Evolutionary conservation across 2,113 vertebrate species (phyloP), one percentile per base, ranked within the genome.

Genomic region (Scomber scombrus): DNA sequence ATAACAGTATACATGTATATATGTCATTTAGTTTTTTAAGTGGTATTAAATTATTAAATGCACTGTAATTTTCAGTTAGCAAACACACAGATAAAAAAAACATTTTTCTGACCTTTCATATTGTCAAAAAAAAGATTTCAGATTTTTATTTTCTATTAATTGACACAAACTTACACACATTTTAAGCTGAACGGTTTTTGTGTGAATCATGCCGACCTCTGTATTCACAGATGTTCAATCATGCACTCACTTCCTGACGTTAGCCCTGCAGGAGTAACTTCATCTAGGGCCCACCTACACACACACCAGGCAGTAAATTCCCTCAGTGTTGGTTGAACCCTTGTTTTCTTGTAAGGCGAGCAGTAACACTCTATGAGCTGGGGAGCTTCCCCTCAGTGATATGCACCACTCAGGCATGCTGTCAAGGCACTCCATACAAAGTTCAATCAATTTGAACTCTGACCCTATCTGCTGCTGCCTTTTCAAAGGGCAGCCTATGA

Each of bases 391-490:
- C 52, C 15, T 54, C 50, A 3, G 46, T 55, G 50, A 63, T 19
- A 60, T 29, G 29, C 51, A 15, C 23, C 50, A 23, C 34, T 65
- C 52, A 52, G 56, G 31, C 31, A 2, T 56, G 34, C 18, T 18
- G 55, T 29, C 0, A 0, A 78, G 54, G 49, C 55, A 23, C 60
- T 78, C 31, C n/a, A 46, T 14, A 40, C 54, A 49, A 72, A 55
- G 73, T 67, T 72, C 52, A 80, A 19, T 81, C 81, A 74, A 62
- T 81, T 75, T 85, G 63, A 87, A 46, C 82, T 62, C 55, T 81
- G 67, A 73, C 74, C 62, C 49, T 6, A 3, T 56, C 73, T 29
- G 68, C 79, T 18, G 50, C 57, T 74, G 66, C 65, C 71, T 68
- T 84, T 89, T 83, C 19, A 61, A 73, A 67, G 23, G 55, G 11